These are phyloP conservation scores for Sebastes schlegelii DNA, from an alignment of 2,113 vertebrate species.

Conservation along the genomic window DNA sequence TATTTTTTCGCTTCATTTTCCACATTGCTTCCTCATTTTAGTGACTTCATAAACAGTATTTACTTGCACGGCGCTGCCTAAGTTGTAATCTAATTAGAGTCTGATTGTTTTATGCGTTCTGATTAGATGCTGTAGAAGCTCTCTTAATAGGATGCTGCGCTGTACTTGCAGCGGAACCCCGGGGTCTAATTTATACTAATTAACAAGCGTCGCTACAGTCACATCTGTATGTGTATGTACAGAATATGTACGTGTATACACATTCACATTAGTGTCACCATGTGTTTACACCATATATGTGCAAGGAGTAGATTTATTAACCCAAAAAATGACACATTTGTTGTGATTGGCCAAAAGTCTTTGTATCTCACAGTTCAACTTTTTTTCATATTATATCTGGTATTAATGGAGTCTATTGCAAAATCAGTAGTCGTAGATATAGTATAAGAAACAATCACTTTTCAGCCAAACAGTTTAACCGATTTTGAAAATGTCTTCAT, in stretches of 20 bases:
- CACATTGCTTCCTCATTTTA: neutral
- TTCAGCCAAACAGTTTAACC: too few species aligned
- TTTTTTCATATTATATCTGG: too few species aligned
- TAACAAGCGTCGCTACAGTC: constrained; percentile 28
- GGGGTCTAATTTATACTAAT: constrained; percentile 51
- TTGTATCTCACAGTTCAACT: too few species aligned
- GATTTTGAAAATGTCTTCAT: too few species aligned
- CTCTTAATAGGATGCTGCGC: constrained; percentile 23
- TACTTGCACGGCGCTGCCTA: neutral
- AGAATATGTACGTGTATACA: neutral
- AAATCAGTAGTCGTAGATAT: too few species aligned
- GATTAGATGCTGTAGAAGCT: constrained; percentile 34
- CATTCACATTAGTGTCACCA: neutral
- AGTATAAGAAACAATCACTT: too few species aligned
- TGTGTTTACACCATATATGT: neutral
- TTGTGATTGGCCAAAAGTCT: too few species aligned
- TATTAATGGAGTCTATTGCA: too few species aligned
- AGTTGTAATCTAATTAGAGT: constrained; percentile 31
- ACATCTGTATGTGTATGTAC: neutral
- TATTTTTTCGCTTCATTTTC: neutral
- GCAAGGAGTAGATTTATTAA: neutral
- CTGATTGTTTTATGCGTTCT: constrained; percentile 37
- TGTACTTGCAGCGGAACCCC: constrained; percentile 19
- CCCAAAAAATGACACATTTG: too few species aligned
- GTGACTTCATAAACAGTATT: constrained; percentile 17